Evolutionary conservation across 1,140 invertebrate species (phyloP).

Genomic region (Drosophila pseudoobscura): DNA sequence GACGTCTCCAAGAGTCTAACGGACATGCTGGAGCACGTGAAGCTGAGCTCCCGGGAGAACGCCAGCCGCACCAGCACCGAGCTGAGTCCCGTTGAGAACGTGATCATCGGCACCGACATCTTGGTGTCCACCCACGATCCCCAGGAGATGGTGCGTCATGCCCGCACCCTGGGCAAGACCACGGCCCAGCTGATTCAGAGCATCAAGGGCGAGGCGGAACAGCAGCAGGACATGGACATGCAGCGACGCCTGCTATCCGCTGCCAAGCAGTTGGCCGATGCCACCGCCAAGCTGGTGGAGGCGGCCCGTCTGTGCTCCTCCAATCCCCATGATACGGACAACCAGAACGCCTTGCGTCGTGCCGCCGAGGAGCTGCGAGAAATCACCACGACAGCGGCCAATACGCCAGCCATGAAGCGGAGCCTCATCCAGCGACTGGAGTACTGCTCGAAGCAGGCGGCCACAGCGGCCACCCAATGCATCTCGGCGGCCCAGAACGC

Average conservation of each 20-base stretch:
- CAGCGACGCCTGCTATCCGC: constrained; percentile 95
- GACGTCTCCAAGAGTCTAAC: constrained; percentile 96
- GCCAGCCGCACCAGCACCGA: constrained; percentile 87
- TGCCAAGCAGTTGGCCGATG: constrained; percentile 96
- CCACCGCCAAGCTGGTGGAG: constrained; percentile 97
- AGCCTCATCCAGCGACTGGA: constrained; percentile 90
- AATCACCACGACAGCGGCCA: constrained; percentile 93
- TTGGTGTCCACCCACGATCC: constrained; percentile 94
- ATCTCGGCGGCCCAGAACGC: constrained; percentile 93
- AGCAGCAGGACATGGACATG: constrained; percentile 93
- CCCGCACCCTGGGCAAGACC: constrained; percentile 94
- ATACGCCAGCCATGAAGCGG: constrained; percentile 89
- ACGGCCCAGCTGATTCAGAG: constrained; percentile 96
- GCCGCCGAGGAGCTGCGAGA: constrained; percentile 96
- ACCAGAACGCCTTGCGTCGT: constrained; percentile 92
- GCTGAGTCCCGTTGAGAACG: constrained; percentile 92
- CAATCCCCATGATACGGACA: constrained; percentile 91
- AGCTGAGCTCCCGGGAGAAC: constrained; percentile 85
- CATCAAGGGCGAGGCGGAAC: constrained; percentile 96
- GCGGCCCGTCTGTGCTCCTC: constrained; percentile 96
- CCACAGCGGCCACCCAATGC: constrained; percentile 94
- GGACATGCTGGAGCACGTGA: constrained; percentile 95
- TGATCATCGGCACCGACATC: constrained; percentile 94
- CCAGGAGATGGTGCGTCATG: constrained; percentile 97
- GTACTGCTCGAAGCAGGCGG: constrained; percentile 93